phyloP scores from a whole-genome alignment of 2,888 invertebrate species.

The Luffia ferchaultella region DNA sequence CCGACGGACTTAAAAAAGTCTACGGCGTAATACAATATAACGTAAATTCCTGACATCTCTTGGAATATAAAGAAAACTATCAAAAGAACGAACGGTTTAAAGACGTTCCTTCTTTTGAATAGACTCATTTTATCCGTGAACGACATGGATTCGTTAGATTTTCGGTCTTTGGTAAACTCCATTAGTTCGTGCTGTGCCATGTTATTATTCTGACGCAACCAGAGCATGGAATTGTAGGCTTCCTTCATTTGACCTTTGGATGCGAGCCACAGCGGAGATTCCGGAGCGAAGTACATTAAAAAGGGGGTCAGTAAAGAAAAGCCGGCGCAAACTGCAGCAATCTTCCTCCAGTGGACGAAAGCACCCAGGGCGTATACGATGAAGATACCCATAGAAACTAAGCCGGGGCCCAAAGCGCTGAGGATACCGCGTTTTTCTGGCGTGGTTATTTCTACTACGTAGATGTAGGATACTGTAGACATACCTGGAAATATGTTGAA shows the following conservation, averaged over 20 bases:
- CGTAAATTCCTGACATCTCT: conserved; percentile 77
- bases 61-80: conserved; percentile 73
- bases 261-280: conserved; percentile 74
- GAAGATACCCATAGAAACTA: conserved; percentile 77
- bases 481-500: conserved; percentile 64
- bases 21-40: conserved; percentile 76
- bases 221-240: conserved; percentile 69
- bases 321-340: conserved; percentile 70
- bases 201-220: conserved; percentile 70
- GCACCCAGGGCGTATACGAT: conserved; percentile 74
- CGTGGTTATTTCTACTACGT: conserved; percentile 74
- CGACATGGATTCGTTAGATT: conserved; percentile 37
- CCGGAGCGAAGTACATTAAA: conserved; percentile 71
- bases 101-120: conserved; percentile 61
- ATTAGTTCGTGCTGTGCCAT: conserved; percentile 71
- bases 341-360: conserved; percentile 71
- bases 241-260: conserved; percentile 67
- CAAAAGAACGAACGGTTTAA: conserved; percentile 73
- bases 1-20: conserved; percentile 74
- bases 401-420: conserved; percentile 73
- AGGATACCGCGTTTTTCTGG: conserved; percentile 73
- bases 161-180: conserved; percentile 61
- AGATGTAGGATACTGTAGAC: conserved; percentile 74
- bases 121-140: conserved; percentile 44
- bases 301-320: conserved; percentile 64